Evolutionary conservation across 2,113 vertebrate species (phyloP).

Genomic region (Nothoprocta perdicaria): DNA sequence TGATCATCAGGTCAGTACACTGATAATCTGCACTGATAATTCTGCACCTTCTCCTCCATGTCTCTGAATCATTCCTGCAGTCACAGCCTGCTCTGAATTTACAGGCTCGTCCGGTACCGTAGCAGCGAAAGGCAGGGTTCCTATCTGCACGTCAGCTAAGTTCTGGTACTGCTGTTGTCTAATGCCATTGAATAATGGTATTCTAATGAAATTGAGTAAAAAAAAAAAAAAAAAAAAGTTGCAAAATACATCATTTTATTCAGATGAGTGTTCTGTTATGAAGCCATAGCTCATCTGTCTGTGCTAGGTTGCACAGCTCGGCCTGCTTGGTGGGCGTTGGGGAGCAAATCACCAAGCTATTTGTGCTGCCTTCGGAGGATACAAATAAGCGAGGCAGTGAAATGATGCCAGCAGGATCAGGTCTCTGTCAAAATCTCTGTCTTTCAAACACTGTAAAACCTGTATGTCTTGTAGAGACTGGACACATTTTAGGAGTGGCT

Average conservation of each 20-base stretch:
- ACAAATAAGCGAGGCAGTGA: not conserved
- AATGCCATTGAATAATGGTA: not conserved
- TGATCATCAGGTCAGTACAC: constrained; percentile 91
- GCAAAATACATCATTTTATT: constrained; percentile 1
- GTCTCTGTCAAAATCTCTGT: not conserved
- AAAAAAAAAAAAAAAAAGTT: not conserved
- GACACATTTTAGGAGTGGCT: not conserved
- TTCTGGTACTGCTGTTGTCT: not conserved
- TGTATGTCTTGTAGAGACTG: not conserved
- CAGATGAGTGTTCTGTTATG: not conserved
- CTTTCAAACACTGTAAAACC: not conserved
- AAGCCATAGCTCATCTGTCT: not conserved
- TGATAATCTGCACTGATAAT: not conserved
- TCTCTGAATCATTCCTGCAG: not conserved
- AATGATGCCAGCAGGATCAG: not conserved
- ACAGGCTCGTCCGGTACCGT: fast-evolving
- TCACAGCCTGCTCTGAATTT: fast-evolving
- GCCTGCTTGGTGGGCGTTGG: not conserved
- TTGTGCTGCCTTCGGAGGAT: not conserved
- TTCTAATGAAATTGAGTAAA: not conserved
- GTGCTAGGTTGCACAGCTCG: constrained; percentile 16
- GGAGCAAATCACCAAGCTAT: not conserved
- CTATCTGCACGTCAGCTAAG: not conserved
- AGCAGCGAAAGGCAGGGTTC: not conserved
- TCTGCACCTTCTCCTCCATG: not conserved